phyloP scores from a whole-genome alignment of 2,113 vertebrate genomes.

The Leptobrachium leishanense region DNA sequence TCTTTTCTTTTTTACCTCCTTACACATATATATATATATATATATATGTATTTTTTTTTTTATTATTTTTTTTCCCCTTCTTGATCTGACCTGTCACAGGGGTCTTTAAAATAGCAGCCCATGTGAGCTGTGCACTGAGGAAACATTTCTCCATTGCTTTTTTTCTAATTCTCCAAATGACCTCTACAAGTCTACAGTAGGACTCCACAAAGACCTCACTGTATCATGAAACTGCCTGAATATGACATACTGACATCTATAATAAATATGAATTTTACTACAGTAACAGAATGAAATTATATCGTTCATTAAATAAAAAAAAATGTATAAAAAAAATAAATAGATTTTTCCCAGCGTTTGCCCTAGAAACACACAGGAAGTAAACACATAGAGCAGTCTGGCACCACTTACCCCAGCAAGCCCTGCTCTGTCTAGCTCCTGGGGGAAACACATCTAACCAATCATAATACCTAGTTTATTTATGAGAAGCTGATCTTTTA shows the following conservation, averaged over 20 bases:
- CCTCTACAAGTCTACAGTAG: not conserved
- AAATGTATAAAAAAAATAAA: too few relatives aligned
- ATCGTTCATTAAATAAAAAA: slow-evolving; percentile 66
- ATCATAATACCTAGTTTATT: slow-evolving; percentile 64
- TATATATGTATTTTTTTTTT: too few relatives aligned
- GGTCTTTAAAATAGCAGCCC: slow-evolving; percentile 39
- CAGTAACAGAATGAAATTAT: slow-evolving; percentile 63
- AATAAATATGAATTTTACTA: slow-evolving; percentile 65
- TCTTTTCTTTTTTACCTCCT: not conserved
- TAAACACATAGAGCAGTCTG: slow-evolving; percentile 65
- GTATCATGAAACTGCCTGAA: slow-evolving; percentile 56
- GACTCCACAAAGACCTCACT: slow-evolving; percentile 60
- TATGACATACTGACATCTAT: slow-evolving; percentile 71
- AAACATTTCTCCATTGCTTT: slow-evolving; percentile 35
- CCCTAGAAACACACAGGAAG: slow-evolving; percentile 66
- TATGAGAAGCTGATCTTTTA: slow-evolving; percentile 56
- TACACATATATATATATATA: too few relatives aligned
- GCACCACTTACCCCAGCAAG: slow-evolving; percentile 58
- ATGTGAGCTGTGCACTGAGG: slow-evolving; percentile 30
- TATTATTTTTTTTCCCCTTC: not conserved
- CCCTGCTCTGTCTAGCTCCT: slow-evolving; percentile 57
- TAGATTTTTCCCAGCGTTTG: slow-evolving; percentile 42
- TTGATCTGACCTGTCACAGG: slow-evolving; percentile 27
- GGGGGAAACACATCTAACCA: slow-evolving; percentile 54
- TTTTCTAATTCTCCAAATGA: not conserved